A percentile compares a stretch with the other conserved stretches of the same genome.
Conservation (phyloP, 2,797 vertebrate species). For the Esox lucius region DNA sequence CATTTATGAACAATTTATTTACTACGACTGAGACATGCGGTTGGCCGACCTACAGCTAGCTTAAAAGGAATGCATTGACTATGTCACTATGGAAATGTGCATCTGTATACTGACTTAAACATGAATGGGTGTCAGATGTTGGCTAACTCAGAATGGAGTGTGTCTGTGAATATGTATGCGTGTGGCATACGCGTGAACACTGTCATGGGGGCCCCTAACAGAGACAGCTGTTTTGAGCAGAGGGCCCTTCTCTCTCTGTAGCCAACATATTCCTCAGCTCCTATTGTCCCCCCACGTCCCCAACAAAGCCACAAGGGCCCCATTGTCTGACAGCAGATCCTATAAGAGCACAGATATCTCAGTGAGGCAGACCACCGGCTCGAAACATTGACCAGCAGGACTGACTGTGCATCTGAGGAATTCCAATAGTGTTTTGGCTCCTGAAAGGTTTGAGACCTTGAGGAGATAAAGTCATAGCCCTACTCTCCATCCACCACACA, state of each 20-base stretch:
- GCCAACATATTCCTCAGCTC: not conserved
- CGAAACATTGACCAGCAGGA: constrained; percentile 4
- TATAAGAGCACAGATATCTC: constrained; percentile 4
- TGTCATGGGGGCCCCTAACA: not conserved
- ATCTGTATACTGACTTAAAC: too few relatives aligned
- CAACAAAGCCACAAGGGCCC: not conserved
- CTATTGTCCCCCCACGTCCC: not conserved
- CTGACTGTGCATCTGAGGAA: constrained; percentile 1
- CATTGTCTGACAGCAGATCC: constrained; percentile 9
- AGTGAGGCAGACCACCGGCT: not conserved
- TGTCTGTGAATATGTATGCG: constrained; percentile 2
- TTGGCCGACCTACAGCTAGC: too few relatives aligned
- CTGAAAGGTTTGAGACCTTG: constrained; percentile 11
- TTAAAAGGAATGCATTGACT: not conserved
- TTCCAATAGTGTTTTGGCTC: not conserved
- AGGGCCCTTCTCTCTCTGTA: not conserved
- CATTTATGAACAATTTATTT: too few relatives aligned
- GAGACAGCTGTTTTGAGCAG: constrained; percentile 6
- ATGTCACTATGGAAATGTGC: not conserved
- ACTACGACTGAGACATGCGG: too few relatives aligned
- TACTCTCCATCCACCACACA: not conserved
- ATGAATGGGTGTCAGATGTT: not conserved
- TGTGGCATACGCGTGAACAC: not conserved
- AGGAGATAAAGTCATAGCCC: constrained; percentile 16
- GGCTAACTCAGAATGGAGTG: not conserved